phyloP scores from a whole-genome alignment of 2,113 vertebrate genomes.

The Ceyx cyanopectus region DNA sequence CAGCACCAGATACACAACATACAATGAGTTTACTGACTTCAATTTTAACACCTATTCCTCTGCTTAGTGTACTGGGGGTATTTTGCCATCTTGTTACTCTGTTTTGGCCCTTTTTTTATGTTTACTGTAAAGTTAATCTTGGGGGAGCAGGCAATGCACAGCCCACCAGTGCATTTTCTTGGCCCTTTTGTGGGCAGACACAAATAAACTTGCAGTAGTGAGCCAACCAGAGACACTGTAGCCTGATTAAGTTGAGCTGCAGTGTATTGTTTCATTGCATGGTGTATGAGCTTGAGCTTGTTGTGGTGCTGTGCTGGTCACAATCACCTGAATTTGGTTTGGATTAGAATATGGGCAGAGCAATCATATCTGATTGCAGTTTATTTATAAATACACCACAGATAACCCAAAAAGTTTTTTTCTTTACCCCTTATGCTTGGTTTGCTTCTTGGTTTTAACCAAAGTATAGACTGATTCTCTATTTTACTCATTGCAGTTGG shows the following conservation, averaged over 20 bases:
- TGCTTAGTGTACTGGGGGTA: neutral
- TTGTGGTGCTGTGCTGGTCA: neutral
- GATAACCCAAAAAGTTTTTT: neutral
- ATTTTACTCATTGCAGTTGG: conserved; percentile 61
- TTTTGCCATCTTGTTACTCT: neutral
- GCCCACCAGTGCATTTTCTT: neutral
- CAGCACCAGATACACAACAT: neutral
- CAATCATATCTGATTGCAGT: conserved; percentile 11
- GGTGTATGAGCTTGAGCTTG: neutral
- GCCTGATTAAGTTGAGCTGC: neutral
- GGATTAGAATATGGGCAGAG: conserved; percentile 3
- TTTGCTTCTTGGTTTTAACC: conserved; percentile 52
- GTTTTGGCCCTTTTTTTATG: neutral
- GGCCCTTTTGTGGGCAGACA: neutral
- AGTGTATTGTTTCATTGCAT: neutral
- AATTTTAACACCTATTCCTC: neutral
- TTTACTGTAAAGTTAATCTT: neutral
- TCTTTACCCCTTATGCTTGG: neutral
- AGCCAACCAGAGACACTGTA: neutral
- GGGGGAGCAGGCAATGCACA: neutral
- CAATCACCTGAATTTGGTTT: neutral
- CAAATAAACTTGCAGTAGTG: neutral
- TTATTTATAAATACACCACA: conserved; percentile 52
- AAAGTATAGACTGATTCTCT: conserved; percentile 24
- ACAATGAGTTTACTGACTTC: neutral